Conservation (phyloP, 2,888 invertebrate genomes). For the Synergus itoensis region DNA sequence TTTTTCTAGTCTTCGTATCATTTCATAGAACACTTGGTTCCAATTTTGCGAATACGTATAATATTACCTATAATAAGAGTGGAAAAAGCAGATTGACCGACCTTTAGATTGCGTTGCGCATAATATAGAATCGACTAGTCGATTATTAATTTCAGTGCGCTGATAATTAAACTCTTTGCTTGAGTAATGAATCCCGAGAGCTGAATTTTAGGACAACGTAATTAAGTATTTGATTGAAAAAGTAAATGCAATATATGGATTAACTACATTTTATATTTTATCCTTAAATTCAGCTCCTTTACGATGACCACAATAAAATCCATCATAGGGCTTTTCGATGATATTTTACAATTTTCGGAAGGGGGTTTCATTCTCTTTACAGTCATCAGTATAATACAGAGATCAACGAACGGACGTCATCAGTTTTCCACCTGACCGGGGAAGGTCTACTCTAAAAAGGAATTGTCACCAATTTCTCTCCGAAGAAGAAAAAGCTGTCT, state of each 20-base stretch:
- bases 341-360: conserved; percentile 20
- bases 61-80: conserved; percentile 17
- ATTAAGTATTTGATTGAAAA: not conserved
- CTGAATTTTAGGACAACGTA: not conserved
- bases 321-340: not conserved
- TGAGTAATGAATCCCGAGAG: conserved; percentile 3
- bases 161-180: conserved; percentile 7
- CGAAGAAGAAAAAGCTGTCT: not conserved
- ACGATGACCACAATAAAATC: not conserved
- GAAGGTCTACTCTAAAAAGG: not conserved
- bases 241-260: not conserved
- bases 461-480: conserved; percentile 8
- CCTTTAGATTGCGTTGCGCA: conserved; percentile 13
- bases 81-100: conserved; percentile 11
- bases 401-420: conserved; percentile 32
- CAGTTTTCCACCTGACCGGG: not conserved
- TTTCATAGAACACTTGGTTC: conserved; percentile 29
- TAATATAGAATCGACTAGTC: conserved; percentile 29
- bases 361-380: conserved; percentile 9
- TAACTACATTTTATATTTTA: not conserved
- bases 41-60: conserved; percentile 16
- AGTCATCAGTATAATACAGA: conserved; percentile 34
- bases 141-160: conserved; percentile 22
- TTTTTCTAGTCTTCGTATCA: conserved; percentile 22
- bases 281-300: not conserved